phyloP scores from a whole-genome alignment of 1,140 invertebrate species.

The Temnothorax nylanderi region DNA sequence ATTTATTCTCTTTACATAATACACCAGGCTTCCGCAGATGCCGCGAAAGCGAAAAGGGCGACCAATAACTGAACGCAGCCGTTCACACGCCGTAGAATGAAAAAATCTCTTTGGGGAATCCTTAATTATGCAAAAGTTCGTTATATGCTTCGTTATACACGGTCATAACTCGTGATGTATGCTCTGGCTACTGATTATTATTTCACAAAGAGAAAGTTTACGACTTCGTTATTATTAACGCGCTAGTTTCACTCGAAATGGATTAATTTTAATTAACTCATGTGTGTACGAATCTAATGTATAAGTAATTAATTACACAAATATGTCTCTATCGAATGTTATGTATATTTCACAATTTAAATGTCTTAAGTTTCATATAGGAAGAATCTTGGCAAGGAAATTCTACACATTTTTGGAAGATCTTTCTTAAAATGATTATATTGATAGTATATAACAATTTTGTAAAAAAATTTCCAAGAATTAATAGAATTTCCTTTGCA shows the following conservation, averaged over 20 bases:
- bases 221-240: neutral
- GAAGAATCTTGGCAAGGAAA: neutral
- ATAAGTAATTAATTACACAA: neutral
- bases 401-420: neutral
- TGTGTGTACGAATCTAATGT: neutral
- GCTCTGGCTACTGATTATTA: neutral
- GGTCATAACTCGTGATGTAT: neutral
- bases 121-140: neutral
- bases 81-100: neutral
- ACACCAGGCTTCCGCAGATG: constrained; percentile 61
- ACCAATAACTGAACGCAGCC: neutral
- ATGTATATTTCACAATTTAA: neutral
- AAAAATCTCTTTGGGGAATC: neutral
- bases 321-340: neutral
- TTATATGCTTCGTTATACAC: neutral
- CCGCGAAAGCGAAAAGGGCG: neutral
- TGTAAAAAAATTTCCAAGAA: neutral
- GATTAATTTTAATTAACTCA: neutral
- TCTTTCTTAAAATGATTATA: neutral
- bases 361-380: neutral
- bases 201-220: neutral
- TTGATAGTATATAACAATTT: neutral
- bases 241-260: neutral
- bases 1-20: constrained; percentile 80
- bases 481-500: neutral